Evolutionary conservation across 2,113 vertebrate genomes (phyloP).

Genomic region (Neomonachus schauinslandi): DNA sequence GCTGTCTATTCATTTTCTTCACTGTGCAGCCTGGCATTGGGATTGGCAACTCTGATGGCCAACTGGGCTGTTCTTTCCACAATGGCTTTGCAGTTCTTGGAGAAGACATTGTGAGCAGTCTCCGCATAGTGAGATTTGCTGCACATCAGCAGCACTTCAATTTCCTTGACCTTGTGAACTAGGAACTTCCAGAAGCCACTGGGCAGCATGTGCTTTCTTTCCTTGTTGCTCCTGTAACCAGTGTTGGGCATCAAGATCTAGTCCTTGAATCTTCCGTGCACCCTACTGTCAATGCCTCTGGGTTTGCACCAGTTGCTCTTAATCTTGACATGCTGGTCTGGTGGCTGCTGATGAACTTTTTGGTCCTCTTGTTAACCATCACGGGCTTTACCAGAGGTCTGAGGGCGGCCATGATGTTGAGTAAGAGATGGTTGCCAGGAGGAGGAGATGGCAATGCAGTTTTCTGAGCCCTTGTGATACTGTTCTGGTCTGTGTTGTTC

Average conservation of each 20-base stretch:
- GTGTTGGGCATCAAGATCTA: background rate
- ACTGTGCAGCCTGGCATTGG: background rate
- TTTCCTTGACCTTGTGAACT: background rate
- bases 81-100: background rate
- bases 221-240: background rate
- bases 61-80: background rate
- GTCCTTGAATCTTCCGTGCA: background rate
- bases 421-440: background rate
- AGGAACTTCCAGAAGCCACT: background rate
- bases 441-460: background rate
- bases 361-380: background rate
- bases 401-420: background rate
- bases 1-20: background rate
- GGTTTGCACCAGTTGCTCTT: background rate
- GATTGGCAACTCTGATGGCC: background rate
- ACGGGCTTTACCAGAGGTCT: background rate
- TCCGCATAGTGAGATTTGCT: background rate
- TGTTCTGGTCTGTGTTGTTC: background rate
- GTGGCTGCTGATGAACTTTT: background rate
- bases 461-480: background rate
- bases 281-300: background rate
- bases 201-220: background rate
- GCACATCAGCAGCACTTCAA: background rate
- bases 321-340: background rate
- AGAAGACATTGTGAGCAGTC: background rate